phyloP scores from a whole-genome alignment of 2,888 invertebrate genomes.

The Coenonympha glycerion region DNA sequence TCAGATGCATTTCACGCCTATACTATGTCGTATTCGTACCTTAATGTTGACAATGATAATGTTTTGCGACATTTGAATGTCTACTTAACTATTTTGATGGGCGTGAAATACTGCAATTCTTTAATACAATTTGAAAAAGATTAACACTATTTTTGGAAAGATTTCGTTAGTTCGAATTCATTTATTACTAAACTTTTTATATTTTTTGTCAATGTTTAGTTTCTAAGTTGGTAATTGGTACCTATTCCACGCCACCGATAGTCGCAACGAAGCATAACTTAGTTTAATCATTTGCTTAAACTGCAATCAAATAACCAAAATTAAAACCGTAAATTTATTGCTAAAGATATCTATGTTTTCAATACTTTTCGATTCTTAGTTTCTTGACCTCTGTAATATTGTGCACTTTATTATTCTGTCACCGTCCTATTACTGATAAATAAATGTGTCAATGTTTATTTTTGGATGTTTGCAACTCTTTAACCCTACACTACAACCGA shows the following conservation, averaged over 20 bases:
- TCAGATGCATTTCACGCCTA: conserved; percentile 35
- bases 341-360: background rate
- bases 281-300: background rate
- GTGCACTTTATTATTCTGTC: background rate
- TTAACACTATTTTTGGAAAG: too few relatives aligned
- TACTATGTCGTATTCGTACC: conserved; percentile 37
- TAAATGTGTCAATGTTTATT: too few relatives aligned
- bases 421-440: too few relatives aligned
- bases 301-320: background rate
- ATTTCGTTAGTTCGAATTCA: too few relatives aligned
- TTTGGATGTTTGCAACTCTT: too few relatives aligned
- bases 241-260: background rate
- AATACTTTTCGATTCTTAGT: background rate
- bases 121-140: too few relatives aligned
- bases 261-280: background rate
- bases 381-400: background rate
- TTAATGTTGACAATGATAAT: background rate
- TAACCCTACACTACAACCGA: too few relatives aligned
- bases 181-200: too few relatives aligned
- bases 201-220: background rate
- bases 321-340: background rate
- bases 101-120: too few relatives aligned
- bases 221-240: background rate
- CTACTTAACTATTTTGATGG: too few relatives aligned
- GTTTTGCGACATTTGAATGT: background rate